Conservation (phyloP, 2,797 vertebrate species). For the Linurgus olivaceus region DNA sequence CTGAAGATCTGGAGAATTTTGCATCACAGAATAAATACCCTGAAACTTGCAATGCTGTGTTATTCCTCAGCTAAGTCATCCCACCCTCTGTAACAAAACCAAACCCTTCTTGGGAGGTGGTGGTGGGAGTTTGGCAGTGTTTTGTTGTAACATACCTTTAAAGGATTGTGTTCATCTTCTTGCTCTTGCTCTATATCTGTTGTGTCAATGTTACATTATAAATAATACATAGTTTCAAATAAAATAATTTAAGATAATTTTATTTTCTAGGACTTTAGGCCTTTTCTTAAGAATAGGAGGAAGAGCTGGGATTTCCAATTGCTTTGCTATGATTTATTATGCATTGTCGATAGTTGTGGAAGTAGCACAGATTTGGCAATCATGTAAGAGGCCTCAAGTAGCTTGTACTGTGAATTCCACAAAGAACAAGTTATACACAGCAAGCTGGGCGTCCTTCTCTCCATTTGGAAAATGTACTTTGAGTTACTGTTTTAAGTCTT, state of each 20-base stretch:
- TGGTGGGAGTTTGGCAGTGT: neutral
- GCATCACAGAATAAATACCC: neutral
- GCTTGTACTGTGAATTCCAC: neutral
- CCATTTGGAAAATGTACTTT: neutral
- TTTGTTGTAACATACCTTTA: neutral
- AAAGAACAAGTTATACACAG: neutral
- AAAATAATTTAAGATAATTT: neutral
- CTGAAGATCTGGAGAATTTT: neutral
- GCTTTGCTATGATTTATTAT: neutral
- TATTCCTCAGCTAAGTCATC: neutral
- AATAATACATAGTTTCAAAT: neutral
- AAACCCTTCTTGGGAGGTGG: neutral
- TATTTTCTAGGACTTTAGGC: neutral
- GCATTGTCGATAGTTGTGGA: accelerated
- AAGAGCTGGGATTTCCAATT: neutral
- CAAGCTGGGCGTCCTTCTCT: neutral
- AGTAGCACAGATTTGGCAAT: neutral
- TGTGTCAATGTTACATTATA: neutral
- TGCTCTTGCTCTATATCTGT: neutral
- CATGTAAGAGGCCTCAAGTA: neutral
- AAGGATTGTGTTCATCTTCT: neutral
- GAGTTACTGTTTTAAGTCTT: neutral
- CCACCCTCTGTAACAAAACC: neutral
- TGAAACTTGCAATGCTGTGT: neutral
- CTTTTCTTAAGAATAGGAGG: neutral